A percentile compares a stretch with the other conserved stretches of the same genome.
Evolutionary conservation across 2,888 invertebrate species (phyloP).

Genomic region (Hyposoter didymator): DNA sequence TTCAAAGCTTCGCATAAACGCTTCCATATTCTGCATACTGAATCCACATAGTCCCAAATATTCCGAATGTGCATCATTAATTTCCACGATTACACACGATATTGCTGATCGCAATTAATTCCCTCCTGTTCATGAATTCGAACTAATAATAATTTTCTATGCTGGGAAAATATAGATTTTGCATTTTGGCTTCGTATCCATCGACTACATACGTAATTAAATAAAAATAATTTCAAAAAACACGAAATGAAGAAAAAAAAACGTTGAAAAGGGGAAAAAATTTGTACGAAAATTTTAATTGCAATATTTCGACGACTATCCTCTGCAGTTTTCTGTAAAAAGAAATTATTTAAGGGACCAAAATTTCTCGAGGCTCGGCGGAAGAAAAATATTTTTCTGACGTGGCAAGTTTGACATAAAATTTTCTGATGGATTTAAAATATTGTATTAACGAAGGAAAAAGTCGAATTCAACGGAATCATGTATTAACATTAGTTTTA

Average conservation of each 20-base stretch:
- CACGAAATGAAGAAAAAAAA: background rate
- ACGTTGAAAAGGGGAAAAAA: no score
- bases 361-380: background rate
- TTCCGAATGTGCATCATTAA: slow-evolving; percentile 7
- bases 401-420: background rate
- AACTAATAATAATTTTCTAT: background rate
- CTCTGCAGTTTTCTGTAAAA: no score
- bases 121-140: background rate
- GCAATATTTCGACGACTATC: no score
- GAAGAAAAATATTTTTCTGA: background rate
- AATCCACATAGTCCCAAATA: slow-evolving; percentile 16
- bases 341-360: no score
- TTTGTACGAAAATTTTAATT: no score
- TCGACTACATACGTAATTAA: background rate
- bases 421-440: background rate
- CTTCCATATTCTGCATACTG: background rate
- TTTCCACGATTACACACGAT: slow-evolving; percentile 13
- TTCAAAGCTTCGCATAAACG: slow-evolving; percentile 13
- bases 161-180: background rate
- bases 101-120: background rate
- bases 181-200: background rate
- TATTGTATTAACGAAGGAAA: background rate
- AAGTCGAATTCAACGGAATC: background rate
- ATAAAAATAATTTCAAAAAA: background rate
- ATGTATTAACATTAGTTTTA: background rate